These are phyloP conservation scores for Pterocles burchelli DNA, from an alignment of 2,113 vertebrate genomes.

Conservation along the genomic window DNA sequence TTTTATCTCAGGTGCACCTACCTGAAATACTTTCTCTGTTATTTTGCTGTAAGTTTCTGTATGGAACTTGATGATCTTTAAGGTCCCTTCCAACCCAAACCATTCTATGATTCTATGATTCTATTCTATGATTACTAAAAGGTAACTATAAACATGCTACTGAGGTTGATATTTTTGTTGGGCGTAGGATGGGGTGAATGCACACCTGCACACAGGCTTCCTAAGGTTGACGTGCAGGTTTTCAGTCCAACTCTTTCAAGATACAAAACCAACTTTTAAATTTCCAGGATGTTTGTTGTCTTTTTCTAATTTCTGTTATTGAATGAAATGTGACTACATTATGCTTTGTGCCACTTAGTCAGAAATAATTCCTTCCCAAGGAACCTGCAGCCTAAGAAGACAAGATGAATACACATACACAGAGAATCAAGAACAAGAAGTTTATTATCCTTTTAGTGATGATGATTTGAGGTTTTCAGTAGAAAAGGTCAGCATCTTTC, in stretches of 20 bases:
- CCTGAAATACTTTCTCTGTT: neutral
- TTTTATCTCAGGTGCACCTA: neutral
- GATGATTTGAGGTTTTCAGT: conserved; percentile 2
- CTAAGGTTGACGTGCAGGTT: neutral
- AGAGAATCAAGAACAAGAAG: neutral
- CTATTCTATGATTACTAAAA: too few species aligned
- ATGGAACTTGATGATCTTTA: too few species aligned
- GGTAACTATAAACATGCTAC: neutral
- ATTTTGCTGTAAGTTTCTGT: neutral
- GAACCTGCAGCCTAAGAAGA: neutral
- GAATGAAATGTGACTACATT: neutral
- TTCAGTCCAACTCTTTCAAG: neutral
- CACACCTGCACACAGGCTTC: neutral
- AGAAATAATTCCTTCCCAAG: conserved; percentile 5
- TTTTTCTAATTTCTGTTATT: neutral
- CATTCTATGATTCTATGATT: too few species aligned
- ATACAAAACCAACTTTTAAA: neutral
- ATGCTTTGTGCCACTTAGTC: neutral
- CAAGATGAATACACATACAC: neutral
- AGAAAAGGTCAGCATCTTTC: conserved; percentile 38
- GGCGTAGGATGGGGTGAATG: neutral
- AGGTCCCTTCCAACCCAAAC: too few species aligned
- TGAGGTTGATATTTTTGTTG: neutral
- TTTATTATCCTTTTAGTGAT: conserved; percentile 2
- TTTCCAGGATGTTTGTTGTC: neutral